Evolutionary conservation across 2,888 invertebrate species (phyloP).

Genomic region (Sarcophaga rosellei): DNA sequence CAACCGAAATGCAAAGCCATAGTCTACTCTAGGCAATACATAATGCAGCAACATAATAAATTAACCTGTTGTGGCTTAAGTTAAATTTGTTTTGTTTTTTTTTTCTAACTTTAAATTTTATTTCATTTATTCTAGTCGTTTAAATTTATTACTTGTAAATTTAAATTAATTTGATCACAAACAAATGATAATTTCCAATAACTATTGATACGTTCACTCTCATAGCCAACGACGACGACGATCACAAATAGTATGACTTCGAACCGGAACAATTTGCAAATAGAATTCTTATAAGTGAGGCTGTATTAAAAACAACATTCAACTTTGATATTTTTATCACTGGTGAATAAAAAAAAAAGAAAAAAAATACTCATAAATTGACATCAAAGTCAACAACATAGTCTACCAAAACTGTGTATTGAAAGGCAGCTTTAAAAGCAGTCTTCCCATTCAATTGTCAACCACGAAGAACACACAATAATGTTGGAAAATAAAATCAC

Average conservation of each 20-base stretch:
- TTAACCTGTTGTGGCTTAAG: conserved; percentile 52
- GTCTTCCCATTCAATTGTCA: conserved; percentile 50
- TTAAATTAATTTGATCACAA: conserved; percentile 63
- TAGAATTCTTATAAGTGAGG: conserved; percentile 14
- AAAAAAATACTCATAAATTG: conserved; percentile 33
- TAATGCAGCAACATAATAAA: conserved; percentile 45
- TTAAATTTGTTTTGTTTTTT: not conserved
- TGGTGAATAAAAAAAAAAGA: conserved; percentile 21
- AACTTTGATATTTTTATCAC: conserved; percentile 60
- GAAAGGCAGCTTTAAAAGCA: conserved; percentile 5
- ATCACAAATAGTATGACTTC: not conserved
- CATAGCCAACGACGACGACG: not conserved
- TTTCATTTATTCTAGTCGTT: conserved; percentile 36
- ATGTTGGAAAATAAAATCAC: conserved; percentile 16
- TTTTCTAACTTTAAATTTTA: conserved; percentile 16
- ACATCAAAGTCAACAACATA: conserved; percentile 33
- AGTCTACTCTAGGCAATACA: conserved; percentile 32
- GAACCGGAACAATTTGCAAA: conserved; percentile 53
- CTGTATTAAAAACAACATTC: conserved; percentile 45
- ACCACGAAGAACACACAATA: conserved; percentile 20
- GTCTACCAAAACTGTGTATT: conserved; percentile 3
- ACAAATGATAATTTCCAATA: conserved; percentile 59
- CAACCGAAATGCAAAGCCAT: conserved; percentile 10
- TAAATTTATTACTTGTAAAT: conserved; percentile 64
- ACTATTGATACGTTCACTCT: conserved; percentile 26